Evolutionary conservation across 2,113 vertebrate genomes (phyloP), one percentile per base, ranked within the genome.

Genomic region (Mungos mungo): DNA sequence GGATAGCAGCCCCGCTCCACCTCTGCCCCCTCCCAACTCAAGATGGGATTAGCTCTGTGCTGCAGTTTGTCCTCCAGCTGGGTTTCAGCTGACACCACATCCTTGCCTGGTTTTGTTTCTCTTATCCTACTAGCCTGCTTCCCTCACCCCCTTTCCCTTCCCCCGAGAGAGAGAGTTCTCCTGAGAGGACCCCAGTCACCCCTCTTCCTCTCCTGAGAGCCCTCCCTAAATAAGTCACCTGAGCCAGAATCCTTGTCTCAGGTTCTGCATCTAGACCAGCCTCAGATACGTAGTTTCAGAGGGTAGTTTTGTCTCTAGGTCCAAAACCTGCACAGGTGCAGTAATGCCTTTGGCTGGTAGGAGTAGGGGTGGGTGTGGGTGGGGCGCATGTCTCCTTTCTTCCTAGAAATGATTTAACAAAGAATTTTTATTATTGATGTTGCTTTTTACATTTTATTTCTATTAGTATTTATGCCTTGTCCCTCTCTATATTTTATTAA

Each of bases 1-100:
- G n/a, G 23, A 65, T 1, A 41, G 63, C 6, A 16, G 6, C 1
- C 12, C 14, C 8, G 9, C 15, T 14, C n/a, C 0, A 35, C 3
- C 47, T 18, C 1, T 0, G 12, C 4, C 14, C 50, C 57, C n/a
- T 91, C 3, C 71, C 38, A 1, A 66, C 35, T 82, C 29, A 29
- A 52, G 45, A 31, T 8, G 31, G 63, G 50, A 31, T 47, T 27
- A 71, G 31, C 71, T 72, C n/a, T 88, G 45, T n/a, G 74, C 21
- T 72, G 14, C 12, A 35, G 5, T 47, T n/a, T 72, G 63, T 89
- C 41, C 3, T 33, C 29, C 11, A 84, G 54, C 27, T 12, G n/a
- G 4, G 50, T 74, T 79, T 83, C 50, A 65, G 13, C 11, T 25
- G 77, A 91, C 35, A 79, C 50, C 33, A 54, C 27, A 5, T 68